phyloP scores from a whole-genome alignment of 23 tunicate species.

The Clavelina lepadiformis region DNA sequence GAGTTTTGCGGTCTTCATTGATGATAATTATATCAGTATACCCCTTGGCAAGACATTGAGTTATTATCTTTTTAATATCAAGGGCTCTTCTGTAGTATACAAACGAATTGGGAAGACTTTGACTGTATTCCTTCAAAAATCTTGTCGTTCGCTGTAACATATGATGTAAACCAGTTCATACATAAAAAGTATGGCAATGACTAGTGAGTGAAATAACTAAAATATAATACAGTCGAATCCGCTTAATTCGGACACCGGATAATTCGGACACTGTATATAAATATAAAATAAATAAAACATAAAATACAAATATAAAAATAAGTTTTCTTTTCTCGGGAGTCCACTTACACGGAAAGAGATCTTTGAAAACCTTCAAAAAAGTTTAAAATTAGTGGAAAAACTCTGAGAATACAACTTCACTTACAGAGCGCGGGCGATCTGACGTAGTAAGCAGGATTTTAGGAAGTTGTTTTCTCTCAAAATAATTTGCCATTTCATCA shows the following conservation, averaged over 20 bases:
- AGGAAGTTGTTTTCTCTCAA: slow-evolving; percentile 57
- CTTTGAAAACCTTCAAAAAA: background rate
- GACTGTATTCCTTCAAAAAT: slow-evolving; percentile 39
- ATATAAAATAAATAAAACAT: background rate
- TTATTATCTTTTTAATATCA: slow-evolving; percentile 79
- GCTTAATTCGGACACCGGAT: too few species aligned
- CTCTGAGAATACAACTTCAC: background rate
- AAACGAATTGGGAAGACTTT: slow-evolving; percentile 52
- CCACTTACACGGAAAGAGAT: background rate
- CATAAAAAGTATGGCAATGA: too few species aligned
- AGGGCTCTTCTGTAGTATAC: slow-evolving; percentile 56
- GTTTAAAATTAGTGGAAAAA: background rate
- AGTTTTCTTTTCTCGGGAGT: background rate
- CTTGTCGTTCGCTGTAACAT: slow-evolving; percentile 17
- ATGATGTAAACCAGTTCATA: background rate
- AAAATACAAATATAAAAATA: background rate
- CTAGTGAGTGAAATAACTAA: too few species aligned
- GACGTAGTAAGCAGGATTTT: slow-evolving; percentile 88
- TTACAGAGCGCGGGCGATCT: slow-evolving; percentile 60
- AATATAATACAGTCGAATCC: too few species aligned
- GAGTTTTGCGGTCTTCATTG: slow-evolving; percentile 91
- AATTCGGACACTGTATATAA: too few species aligned
- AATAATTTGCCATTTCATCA: slow-evolving; percentile 92
- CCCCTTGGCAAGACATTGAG: slow-evolving; percentile 76
- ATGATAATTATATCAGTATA: slow-evolving; percentile 88